Conservation (phyloP, 2,888 invertebrate species). For the Corythucha ciliata region DNA sequence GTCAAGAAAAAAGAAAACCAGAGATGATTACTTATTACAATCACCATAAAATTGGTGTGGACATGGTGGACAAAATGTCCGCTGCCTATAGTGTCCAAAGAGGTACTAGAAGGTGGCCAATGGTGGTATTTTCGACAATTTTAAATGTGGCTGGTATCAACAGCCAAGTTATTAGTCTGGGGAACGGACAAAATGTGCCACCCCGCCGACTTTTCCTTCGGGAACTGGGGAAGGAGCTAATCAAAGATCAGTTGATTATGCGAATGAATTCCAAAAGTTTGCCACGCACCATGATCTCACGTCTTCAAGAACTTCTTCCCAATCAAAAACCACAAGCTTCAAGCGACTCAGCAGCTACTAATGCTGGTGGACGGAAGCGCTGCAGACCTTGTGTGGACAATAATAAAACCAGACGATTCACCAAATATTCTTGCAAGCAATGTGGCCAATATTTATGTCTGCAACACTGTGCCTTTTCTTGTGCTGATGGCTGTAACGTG, state of each 20-base stretch:
- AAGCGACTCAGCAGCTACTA: conserved; percentile 14
- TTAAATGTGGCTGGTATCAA: conserved; percentile 31
- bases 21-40: too few relatives aligned
- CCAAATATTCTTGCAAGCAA: conserved; percentile 17
- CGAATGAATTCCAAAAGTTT: conserved; percentile 18
- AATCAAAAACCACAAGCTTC: conserved; percentile 16
- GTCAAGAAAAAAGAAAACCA: too few relatives aligned
- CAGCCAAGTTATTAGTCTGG: conserved; percentile 22
- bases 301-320: conserved; percentile 22
- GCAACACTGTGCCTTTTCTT: conserved; percentile 21
- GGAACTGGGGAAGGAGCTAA: conserved; percentile 22
- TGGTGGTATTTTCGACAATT: conserved; percentile 28
- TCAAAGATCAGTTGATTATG: conserved; percentile 21
- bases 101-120: conserved; percentile 29
- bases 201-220: conserved; percentile 24
- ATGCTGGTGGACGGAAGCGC: conserved; percentile 17
- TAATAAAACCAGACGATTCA: conserved; percentile 16
- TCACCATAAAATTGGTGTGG: conserved; percentile 18
- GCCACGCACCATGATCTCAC: conserved; percentile 18
- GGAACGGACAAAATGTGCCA: conserved; percentile 22
- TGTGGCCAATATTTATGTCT: conserved; percentile 22
- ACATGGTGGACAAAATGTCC: conserved; percentile 24
- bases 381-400: conserved; percentile 6
- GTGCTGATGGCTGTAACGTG: conserved; percentile 22
- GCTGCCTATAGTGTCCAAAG: conserved; percentile 24